Base-by-base conservation (phyloP, 2,797 vertebrate genomes). In the Cheirogaleus major region DNA sequence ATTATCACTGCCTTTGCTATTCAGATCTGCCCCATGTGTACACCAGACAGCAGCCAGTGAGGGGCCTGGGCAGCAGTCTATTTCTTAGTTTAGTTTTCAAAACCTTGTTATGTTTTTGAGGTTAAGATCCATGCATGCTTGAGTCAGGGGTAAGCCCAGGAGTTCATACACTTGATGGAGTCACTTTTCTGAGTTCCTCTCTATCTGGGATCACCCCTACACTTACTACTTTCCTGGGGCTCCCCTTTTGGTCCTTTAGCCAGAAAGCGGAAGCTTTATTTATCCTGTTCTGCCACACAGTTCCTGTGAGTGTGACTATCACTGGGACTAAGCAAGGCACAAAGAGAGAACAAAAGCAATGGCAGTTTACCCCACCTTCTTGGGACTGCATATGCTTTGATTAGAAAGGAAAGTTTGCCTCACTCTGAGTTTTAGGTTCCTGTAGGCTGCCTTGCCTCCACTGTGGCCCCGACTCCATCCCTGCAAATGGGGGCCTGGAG, bases 361-460 rank as follows among this genome's bases (percentile, higher is more conserved):
- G 22, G 17, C 7, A 23, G 15, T 55, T 30, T 30, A 35, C 4
- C 4, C 23, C n/a, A 57, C 0, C 0, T 18, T 32, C 15, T 5
- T 80, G 8, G 2, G 43, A 38, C 15, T 22, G n/a, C 5, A 41
- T 23, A 7, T 85, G 5, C 7, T 23, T 10, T 35, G 67, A 18
- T 0, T 7, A 1, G 22, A 83, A 79, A 45, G 2, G 10, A 17
- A 73, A 63, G 2, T 55, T 43, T 48, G 8, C 4, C 2, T 87
- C 11, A 17, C 5, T 50, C 8, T 48, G 11, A 78, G 35, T 11
- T 57, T 48, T 17, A 50, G 22, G 22, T 57, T 20, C 27, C 48
- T 67, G 12, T 12, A 63, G 32, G 10, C 70, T 79, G 32, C 38
- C 25, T 35, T 82, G 52, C 13, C 20, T 76, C 63, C 14, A 7